Conservation (phyloP, 1,140 invertebrate genomes). For the Pectinophora gossypiella region DNA sequence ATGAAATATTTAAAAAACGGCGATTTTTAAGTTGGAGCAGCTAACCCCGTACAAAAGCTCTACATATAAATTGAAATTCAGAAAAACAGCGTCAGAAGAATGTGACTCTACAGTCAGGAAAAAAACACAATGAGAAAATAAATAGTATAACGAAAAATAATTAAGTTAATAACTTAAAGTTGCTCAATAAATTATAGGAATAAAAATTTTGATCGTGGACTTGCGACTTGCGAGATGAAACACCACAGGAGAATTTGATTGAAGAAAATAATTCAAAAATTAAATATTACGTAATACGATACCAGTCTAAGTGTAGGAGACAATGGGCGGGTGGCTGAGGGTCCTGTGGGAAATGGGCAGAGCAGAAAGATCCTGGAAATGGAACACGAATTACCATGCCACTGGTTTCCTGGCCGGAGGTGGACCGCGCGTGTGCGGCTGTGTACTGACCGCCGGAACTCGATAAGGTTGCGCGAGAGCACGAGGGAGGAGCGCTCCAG, state of each 20-base stretch:
- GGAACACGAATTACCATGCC: constrained; percentile 66
- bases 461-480: constrained; percentile 22
- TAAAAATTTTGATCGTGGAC: no score
- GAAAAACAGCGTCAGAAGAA: no score
- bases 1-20: no score
- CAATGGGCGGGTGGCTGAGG: constrained; percentile 47
- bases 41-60: no score
- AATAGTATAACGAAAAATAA: no score
- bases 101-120: no score
- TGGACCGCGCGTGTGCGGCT: constrained; percentile 13
- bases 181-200: no score
- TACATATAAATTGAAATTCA: no score
- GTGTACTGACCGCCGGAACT: not conserved
- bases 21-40: no score
- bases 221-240: no score
- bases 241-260: not conserved
- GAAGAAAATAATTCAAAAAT: not conserved
- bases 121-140: no score
- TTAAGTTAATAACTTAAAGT: no score
- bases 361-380: constrained; percentile 32
- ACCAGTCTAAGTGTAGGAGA: constrained; percentile 52
- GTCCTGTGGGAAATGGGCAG: constrained; percentile 30
- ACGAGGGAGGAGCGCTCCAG: constrained; percentile 36
- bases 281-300: constrained; percentile 57
- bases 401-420: constrained; percentile 42